Evolutionary conservation across 2,113 vertebrate species (phyloP).

Genomic region (Carassius gibelio): DNA sequence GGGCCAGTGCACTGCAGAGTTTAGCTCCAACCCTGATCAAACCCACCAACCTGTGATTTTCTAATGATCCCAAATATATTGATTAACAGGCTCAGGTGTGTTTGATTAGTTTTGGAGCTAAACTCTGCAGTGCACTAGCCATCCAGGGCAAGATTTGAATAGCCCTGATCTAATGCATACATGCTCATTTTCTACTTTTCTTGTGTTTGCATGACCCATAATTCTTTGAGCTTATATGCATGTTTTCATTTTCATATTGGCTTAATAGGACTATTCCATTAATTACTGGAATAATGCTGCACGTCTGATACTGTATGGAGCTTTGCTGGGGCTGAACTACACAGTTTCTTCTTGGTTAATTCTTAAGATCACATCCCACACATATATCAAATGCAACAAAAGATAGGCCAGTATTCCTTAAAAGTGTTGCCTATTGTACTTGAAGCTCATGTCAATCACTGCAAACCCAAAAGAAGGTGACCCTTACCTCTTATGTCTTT

Average conservation of each 20-base stretch:
- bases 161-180: neutral
- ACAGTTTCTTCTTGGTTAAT: slow-evolving; percentile 26
- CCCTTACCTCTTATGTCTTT: slow-evolving; percentile 78
- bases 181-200: neutral
- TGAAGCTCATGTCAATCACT: neutral
- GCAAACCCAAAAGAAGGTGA: neutral
- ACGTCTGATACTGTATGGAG: neutral
- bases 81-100: too few species aligned
- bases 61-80: too few species aligned
- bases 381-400: neutral
- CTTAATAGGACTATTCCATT: neutral
- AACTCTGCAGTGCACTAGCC: too few species aligned
- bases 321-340: neutral
- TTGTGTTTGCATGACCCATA: neutral
- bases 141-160: too few species aligned
- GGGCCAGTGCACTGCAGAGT: too few species aligned
- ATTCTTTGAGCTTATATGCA: neutral
- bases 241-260: neutral
- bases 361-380: neutral
- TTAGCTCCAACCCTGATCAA: too few species aligned
- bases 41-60: too few species aligned
- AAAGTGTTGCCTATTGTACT: slow-evolving; percentile 18
- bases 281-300: neutral
- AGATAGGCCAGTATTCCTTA: neutral
- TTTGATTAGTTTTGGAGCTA: too few species aligned